Percentiles rank a stretch among this genome's conserved stretches.
Conservation (phyloP, 2,888 invertebrate genomes). For the Periphyllus acericola region DNA sequence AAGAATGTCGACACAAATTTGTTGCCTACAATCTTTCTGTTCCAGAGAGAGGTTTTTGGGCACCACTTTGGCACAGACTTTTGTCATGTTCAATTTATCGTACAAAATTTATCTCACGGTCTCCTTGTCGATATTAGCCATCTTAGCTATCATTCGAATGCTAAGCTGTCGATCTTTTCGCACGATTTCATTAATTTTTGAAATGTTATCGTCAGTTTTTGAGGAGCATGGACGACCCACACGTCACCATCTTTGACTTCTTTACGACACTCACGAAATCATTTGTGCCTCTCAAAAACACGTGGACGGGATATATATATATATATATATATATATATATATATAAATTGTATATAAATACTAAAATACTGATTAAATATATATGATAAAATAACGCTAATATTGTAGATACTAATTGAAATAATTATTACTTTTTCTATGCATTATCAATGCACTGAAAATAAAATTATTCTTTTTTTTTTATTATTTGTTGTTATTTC, state of each 20-base stretch:
- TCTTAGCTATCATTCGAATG: conserved; percentile 62
- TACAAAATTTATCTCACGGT: conserved; percentile 63
- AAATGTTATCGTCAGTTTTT: conserved; percentile 41
- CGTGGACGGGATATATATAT: no score
- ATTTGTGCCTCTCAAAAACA: no score
- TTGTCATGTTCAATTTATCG: conserved; percentile 63
- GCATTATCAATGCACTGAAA: not conserved
- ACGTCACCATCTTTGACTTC: no score
- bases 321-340: no score
- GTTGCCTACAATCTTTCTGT: conserved; percentile 17
- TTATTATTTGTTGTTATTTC: not conserved
- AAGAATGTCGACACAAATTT: conserved; percentile 47
- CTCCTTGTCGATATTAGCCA: conserved; percentile 61
- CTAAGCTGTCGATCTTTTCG: conserved; percentile 42
- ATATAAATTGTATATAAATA: no score
- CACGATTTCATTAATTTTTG: conserved; percentile 40
- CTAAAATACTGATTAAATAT: no score
- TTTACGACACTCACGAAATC: no score
- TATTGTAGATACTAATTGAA: no score
- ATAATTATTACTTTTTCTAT: not conserved
- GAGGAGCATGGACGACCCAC: conserved; percentile 21
- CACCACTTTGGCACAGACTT: conserved; percentile 57
- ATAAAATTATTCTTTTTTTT: not conserved
- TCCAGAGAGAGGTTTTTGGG: conserved; percentile 39
- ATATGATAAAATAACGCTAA: no score